Percentiles rank a stretch among this genome's conserved stretches.
These are phyloP conservation scores for Hydrozoanthus tunicans DNA, from an alignment of 64 coral and sea anemone genomes.

Conservation along the genomic window DNA sequence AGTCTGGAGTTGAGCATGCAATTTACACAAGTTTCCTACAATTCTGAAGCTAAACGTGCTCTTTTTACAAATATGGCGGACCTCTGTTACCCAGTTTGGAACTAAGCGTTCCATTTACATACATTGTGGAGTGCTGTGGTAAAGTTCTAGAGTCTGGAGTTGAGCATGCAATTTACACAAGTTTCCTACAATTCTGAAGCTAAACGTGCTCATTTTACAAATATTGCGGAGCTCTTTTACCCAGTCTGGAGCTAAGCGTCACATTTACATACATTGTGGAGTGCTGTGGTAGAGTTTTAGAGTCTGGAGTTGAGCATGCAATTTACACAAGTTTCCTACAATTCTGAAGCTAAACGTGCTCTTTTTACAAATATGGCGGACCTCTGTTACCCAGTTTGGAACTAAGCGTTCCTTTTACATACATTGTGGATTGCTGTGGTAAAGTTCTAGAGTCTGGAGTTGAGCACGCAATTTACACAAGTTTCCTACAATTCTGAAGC, in stretches of 20 bases:
- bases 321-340: not conserved
- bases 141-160: not conserved
- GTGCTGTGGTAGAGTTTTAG: too few relatives aligned
- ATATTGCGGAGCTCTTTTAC: slow-evolving; percentile 7
- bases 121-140: not conserved
- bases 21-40: not conserved
- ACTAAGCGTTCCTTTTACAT: slow-evolving; percentile 60
- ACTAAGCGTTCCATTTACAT: slow-evolving; percentile 60
- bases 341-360: too few relatives aligned
- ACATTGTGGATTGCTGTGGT: slow-evolving; percentile 21
- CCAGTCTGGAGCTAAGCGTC: slow-evolving; percentile 62
- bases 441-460: not conserved
- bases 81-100: slow-evolving; percentile 68
- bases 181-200: too few relatives aligned
- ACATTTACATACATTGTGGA: slow-evolving; percentile 73
- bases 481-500: too few relatives aligned
- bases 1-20: not conserved
- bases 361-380: too few relatives aligned
- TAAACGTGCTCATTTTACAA: too few relatives aligned
- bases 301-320: not conserved
- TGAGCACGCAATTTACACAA: not conserved
- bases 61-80: too few relatives aligned
- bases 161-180: not conserved
- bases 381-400: slow-evolving; percentile 67
- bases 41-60: too few relatives aligned